phyloP scores from a whole-genome alignment of 2,113 vertebrate species.

The Lycocorax pyrrhopterus region DNA sequence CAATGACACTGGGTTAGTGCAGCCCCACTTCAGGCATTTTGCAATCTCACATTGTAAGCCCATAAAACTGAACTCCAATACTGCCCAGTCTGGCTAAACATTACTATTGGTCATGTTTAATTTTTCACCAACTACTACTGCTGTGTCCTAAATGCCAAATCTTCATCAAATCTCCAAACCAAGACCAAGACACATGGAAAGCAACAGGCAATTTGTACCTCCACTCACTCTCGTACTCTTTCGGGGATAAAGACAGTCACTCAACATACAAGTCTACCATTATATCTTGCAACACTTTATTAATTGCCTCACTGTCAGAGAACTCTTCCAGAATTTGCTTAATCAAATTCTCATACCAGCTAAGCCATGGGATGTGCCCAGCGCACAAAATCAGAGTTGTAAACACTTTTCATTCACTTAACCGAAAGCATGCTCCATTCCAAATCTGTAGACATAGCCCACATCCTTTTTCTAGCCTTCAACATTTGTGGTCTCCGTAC shows the following conservation, averaged over 20 bases:
- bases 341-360: neutral
- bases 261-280: neutral
- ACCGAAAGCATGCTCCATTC: neutral
- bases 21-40: neutral
- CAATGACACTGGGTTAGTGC: neutral
- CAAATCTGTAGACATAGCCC: neutral
- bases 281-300: neutral
- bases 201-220: neutral
- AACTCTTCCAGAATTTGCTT: neutral
- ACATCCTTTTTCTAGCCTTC: neutral
- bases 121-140: neutral
- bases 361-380: neutral
- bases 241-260: neutral
- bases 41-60: neutral
- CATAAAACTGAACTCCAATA: neutral
- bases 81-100: neutral
- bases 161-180: neutral
- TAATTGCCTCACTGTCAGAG: neutral
- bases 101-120: neutral
- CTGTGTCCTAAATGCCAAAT: neutral
- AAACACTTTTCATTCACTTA: neutral
- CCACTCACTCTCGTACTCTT: neutral
- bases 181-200: neutral
- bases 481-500: neutral
- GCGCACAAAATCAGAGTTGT: neutral